phyloP scores from a whole-genome alignment of 2,113 vertebrate species.

The Brachypteracias leptosomus region DNA sequence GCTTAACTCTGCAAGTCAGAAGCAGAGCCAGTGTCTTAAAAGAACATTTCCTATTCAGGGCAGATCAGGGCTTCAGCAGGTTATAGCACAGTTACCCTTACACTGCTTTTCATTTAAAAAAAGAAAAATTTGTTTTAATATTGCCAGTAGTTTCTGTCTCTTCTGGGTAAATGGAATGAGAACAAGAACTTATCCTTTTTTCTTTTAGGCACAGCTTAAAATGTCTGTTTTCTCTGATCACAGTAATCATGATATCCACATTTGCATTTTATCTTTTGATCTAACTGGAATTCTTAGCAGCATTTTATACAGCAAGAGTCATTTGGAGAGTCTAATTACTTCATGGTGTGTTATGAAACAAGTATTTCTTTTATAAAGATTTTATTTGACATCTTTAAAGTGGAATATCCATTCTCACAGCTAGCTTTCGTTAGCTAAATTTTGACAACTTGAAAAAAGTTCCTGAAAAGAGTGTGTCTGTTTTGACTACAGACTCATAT shows the following conservation, averaged over 20 bases:
- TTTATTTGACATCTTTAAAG: background rate
- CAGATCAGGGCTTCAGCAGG: background rate
- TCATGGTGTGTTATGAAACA: background rate
- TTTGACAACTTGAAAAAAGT: background rate
- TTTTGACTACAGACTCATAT: background rate
- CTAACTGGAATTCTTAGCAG: background rate
- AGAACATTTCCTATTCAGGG: background rate
- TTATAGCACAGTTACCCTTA: background rate
- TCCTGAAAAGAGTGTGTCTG: background rate
- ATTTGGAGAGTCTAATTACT: background rate
- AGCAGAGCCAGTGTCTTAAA: background rate
- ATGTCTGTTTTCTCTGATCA: background rate
- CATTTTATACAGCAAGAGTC: background rate
- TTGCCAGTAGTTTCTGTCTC: background rate
- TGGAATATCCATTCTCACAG: background rate
- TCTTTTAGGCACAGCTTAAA: background rate
- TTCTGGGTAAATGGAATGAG: background rate
- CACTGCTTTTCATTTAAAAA: background rate
- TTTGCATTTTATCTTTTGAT: constrained; percentile 17
- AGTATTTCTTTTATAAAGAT: background rate
- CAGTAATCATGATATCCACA: background rate
- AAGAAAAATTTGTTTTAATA: background rate
- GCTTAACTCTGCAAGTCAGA: background rate
- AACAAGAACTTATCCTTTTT: background rate
- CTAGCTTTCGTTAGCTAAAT: background rate